Evolutionary conservation across 2,888 invertebrate genomes (phyloP), one percentile per base, ranked within the genome.

Genomic region (Synanthedon vespiformis): DNA sequence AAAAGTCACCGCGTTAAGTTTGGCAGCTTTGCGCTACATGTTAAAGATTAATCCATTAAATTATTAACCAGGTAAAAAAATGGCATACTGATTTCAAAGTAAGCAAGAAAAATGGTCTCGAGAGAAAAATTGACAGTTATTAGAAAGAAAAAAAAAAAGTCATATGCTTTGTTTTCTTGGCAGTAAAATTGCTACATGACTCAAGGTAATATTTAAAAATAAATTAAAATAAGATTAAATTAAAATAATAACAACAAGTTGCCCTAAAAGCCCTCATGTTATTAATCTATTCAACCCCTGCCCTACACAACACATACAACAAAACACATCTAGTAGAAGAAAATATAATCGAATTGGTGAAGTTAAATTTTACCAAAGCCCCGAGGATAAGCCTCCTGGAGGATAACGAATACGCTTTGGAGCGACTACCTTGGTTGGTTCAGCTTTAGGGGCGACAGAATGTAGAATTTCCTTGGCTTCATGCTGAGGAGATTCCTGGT

Each of bases 361-460:
- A 22, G 34, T 52, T 56, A 55, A 57, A 57, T 51, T 57, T 87
- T 90, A 91, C 91, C 91, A 91, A 62, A 91, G 89, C 49, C 91
- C 90, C 1, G 91, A 90, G 3, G 91, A 91, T 72, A 89, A 91
- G 2, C 92, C 91, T 53, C 91, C 91, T 1, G 92, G 91, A 44
- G 91, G 92, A 48, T 91, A 89, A 58, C 91, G 89, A 8, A 88
- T 88, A 61, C 90, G 88, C 61, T 77, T 80, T 10, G 80, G 80
- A 0, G 77, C 61, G 56, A 76, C 75, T 8, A 59, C 61, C 54
- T 58, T 69, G 4, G 65, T 58, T 53, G 65, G 61, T 52, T 66
- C 70, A 16, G 18, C 11, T 16, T 22, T 48, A 12, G 13, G 50
- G n/a, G 66, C 56, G 51, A 63, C 64, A 6, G 57, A 56, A 51